Evolutionary conservation across 2,888 invertebrate species (phyloP).

Genomic region (Beris morrisii): DNA sequence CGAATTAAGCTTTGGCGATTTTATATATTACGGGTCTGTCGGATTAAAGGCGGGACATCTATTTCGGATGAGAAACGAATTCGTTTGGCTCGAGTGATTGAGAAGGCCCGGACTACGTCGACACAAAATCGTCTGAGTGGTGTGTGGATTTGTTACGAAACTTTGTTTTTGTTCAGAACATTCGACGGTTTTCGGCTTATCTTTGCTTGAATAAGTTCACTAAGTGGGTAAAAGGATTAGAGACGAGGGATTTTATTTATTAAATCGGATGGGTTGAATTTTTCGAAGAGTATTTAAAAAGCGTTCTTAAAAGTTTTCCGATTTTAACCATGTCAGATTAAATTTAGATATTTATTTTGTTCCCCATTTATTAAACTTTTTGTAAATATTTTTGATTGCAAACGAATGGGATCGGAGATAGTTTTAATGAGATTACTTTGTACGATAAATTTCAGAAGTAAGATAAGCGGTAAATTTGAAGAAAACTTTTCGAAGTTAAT

Average conservation of each 20-base stretch:
- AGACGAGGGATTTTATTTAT: slow-evolving; percentile 28
- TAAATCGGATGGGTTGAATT: slow-evolving; percentile 4
- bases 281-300: neutral
- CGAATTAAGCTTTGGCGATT: slow-evolving; percentile 17
- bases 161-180: slow-evolving; percentile 3
- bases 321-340: slow-evolving; percentile 24
- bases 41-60: slow-evolving; percentile 8
- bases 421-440: no score
- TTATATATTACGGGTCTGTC: slow-evolving; percentile 6
- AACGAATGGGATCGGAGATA: no score
- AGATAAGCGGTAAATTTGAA: no score
- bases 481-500: no score
- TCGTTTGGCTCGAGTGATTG: slow-evolving; percentile 1
- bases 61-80: neutral
- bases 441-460: no score
- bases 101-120: neutral
- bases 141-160: slow-evolving; percentile 17
- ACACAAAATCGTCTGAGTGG: neutral
- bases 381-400: no score
- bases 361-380: slow-evolving; percentile 11
- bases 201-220: slow-evolving; percentile 23
- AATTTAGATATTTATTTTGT: slow-evolving; percentile 17
- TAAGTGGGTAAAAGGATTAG: slow-evolving; percentile 32
- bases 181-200: slow-evolving; percentile 17
- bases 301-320: neutral